Evolutionary conservation across 1,140 invertebrate species (phyloP), one percentile per base, ranked within the genome.

Genomic region (Orussus abietinus): DNA sequence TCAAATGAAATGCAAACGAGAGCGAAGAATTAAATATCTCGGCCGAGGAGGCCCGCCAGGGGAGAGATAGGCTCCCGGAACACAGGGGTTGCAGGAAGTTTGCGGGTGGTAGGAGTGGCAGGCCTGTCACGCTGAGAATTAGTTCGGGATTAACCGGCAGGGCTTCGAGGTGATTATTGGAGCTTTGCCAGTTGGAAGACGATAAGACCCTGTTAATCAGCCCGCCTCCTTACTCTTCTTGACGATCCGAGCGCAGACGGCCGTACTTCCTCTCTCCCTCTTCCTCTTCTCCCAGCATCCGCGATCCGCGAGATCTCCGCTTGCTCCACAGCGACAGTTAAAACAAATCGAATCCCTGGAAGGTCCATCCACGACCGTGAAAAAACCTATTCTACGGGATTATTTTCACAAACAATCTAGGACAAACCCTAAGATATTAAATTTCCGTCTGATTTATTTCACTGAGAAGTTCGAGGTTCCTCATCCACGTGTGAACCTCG

Each of bases 101-200:
- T 39, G 44, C 19, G 42, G 45, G 17, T 50, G 44, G 47, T 47
- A 39, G 38, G 42, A 47, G 55, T 47, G 47, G 38, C 45, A 44
- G 44, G 29, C 46, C 56, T 55, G 60, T 64, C 57, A 62, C 54
- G 52, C 35, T 35, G 53, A 59, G 65, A 66, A 65, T 68, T 66
- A 66, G 53, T 57, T 53, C 51, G 42, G 57, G 55, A 66, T 67
- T 66, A 64, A 67, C 58, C 53, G 49, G 45, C 57, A 47, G 53
- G 60, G 63, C 62, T 68, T 68, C 59, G 42, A 55, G 53, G 55
- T 59, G 62, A 66, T 68, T 68, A 66, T 63, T 59, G 59, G 53
- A 64, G 55, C 57, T 64, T 66, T 63, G 55, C 60, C 60, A 58
- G 63, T 54, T 56, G 57, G 47, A 59, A 57, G 53, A 58, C 58